These are phyloP conservation scores for Sinohyriopsis cumingii DNA, from an alignment of 2,888 invertebrate species.

Conservation along the genomic window DNA sequence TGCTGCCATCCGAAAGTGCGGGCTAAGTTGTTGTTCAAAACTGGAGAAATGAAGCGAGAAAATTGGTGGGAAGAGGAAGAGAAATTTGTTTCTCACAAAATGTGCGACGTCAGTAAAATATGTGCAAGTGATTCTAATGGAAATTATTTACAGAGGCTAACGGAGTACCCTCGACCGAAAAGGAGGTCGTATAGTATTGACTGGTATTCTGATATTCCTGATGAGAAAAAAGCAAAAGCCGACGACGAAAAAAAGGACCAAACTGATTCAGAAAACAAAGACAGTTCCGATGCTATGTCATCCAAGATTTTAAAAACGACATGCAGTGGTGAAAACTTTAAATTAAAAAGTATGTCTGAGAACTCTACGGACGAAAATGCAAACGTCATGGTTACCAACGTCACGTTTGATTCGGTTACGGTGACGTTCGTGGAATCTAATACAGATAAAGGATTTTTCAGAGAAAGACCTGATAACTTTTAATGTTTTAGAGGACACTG, in stretches of 20 bases:
- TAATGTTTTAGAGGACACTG: neutral
- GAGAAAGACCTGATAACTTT: constrained; percentile 8
- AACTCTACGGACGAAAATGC: constrained; percentile 9
- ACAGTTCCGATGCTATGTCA: too few relatives aligned
- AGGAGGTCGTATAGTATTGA: too few relatives aligned
- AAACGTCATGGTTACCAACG: constrained; percentile 57
- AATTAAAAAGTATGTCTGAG: too few relatives aligned
- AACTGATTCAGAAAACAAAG: too few relatives aligned
- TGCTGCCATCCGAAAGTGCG: constrained; percentile 41
- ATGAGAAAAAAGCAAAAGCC: too few relatives aligned
- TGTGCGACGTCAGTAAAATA: neutral
- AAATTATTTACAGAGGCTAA: constrained; percentile 2
- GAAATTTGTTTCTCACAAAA: too few relatives aligned
- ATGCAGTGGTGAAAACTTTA: too few relatives aligned
- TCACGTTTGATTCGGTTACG: constrained; percentile 55
- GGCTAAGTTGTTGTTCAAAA: constrained; percentile 35
- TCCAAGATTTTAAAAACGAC: too few relatives aligned
- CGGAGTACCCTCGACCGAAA: too few relatives aligned
- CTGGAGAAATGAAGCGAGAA: constrained; percentile 30
- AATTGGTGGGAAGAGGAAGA: constrained; percentile 14
- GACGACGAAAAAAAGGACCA: too few relatives aligned
- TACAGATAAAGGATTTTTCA: constrained; percentile 60
- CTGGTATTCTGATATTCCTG: too few relatives aligned
- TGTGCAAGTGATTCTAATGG: constrained; percentile 2
- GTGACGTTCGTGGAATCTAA: constrained; percentile 61